Evolutionary conservation across 1,140 invertebrate species (phyloP), one percentile per base, ranked within the genome.

Genomic region (Brachionus angularis): DNA sequence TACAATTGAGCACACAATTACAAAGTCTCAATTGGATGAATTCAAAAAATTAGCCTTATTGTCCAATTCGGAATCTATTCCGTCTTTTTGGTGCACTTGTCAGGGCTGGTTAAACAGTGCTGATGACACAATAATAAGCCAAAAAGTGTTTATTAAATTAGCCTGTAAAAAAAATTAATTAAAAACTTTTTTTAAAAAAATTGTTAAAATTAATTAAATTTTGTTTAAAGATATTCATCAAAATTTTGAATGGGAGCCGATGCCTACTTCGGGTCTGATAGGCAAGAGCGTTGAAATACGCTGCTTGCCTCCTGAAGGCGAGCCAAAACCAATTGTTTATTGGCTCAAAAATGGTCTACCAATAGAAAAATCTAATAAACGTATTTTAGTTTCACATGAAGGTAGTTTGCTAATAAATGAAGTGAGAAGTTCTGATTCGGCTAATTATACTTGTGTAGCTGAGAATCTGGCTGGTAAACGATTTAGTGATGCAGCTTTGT

Each of bases 401-500:
- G 46, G 46, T 8, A 50, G 29, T 52, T 53, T 70, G 27, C 36
- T 70, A 16, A 52, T 70, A 10, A 50, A 18, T 34, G n/a, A 70
- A 52, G 67, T 70, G n/a, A 14, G 29, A 1, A 39, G 21, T 5
- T 34, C n/a, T 16, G 67, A 70, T 36, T 36, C 47, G 4, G 67
- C 46, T 29, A 70, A 70, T 53, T 70, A 70, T 44, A 52, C 67
- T 18, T 70, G 67, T 52, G 33, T 70, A 27, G 67, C 67, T n/a
- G 46, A 50, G 8, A 70, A 70, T 52, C 12, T 52, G 4, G 67
- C 47, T 10, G 67, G 29, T 0, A 70, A 12, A 42, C 27, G 27
- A 5, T 10, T 25, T 2, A 70, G 67, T 25, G 58, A 46, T 5
- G 33, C 31, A 27, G 67, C 47, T 52, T 27, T 29, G 21, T 29